phyloP scores from a whole-genome alignment of 2,888 invertebrate species.

The Monoplex corrugatus region DNA sequence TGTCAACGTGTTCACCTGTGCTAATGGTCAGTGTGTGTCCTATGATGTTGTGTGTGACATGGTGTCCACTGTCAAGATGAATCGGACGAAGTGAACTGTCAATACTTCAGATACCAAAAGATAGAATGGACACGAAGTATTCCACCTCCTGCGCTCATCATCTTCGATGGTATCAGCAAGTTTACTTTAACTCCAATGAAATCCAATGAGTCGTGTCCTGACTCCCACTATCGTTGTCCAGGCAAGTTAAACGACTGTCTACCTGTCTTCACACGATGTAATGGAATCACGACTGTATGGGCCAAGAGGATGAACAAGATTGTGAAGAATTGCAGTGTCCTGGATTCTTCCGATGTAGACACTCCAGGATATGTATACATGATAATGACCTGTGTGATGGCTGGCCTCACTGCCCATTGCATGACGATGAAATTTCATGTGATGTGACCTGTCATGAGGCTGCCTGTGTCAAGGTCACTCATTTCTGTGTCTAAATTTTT shows the following conservation, averaged over 20 bases:
- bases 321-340: not conserved
- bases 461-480: not conserved
- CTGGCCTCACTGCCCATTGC: constrained; percentile 5
- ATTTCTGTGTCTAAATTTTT: not conserved
- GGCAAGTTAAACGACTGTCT: not conserved
- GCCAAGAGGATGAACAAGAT: not conserved
- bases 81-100: not conserved
- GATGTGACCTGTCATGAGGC: not conserved
- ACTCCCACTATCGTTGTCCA: not conserved
- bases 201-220: not conserved
- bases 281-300: not conserved
- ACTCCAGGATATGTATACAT: not conserved
- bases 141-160: too few species aligned
- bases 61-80: constrained; percentile 5
- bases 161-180: not conserved
- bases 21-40: not conserved
- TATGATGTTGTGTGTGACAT: not conserved
- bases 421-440: not conserved
- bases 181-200: not conserved
- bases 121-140: not conserved
- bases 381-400: not conserved
- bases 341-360: not conserved
- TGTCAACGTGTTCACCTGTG: not conserved
- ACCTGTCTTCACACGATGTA: constrained; percentile 3
- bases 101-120: not conserved